phyloP scores from a whole-genome alignment of 2,113 vertebrate species.

The Corythaeola cristata region DNA sequence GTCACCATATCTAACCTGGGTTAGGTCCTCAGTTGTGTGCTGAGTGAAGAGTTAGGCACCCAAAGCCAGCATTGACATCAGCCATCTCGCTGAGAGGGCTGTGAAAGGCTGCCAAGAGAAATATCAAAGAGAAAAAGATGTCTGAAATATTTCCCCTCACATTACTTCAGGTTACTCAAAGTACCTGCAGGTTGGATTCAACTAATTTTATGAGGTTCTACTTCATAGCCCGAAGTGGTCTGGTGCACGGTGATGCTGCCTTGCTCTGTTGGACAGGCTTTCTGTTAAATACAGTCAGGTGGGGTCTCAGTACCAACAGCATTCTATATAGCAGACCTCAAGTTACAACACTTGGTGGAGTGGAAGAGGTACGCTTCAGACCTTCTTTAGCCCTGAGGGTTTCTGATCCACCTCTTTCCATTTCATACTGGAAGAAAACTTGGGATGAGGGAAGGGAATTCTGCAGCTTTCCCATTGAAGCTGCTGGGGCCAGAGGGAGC shows the following conservation, averaged over 20 bases:
- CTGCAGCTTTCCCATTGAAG: neutral
- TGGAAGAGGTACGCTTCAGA: neutral
- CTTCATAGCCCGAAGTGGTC: neutral
- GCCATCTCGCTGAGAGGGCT: neutral
- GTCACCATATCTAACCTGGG: fast-evolving
- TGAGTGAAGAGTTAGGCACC: neutral
- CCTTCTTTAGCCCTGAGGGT: neutral
- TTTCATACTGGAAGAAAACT: neutral
- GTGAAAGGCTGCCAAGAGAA: neutral
- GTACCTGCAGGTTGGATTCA: neutral
- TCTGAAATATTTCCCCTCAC: neutral
- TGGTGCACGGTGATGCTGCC: fast-evolving
- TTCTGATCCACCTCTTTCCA: neutral
- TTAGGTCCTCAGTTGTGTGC: neutral
- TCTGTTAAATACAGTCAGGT: neutral
- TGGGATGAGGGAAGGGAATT: neutral
- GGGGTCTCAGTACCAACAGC: neutral
- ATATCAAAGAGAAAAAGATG: neutral
- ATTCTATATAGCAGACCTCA: neutral
- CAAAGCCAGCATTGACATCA: neutral
- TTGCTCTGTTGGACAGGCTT: neutral
- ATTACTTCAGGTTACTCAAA: neutral
- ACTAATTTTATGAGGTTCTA: neutral
- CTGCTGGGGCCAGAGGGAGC: neutral
- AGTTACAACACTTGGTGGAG: neutral